A percentile compares a stretch with the other conserved stretches of the same genome.
Conservation (phyloP, 2,113 vertebrate species). For the Apteryx mantelli region DNA sequence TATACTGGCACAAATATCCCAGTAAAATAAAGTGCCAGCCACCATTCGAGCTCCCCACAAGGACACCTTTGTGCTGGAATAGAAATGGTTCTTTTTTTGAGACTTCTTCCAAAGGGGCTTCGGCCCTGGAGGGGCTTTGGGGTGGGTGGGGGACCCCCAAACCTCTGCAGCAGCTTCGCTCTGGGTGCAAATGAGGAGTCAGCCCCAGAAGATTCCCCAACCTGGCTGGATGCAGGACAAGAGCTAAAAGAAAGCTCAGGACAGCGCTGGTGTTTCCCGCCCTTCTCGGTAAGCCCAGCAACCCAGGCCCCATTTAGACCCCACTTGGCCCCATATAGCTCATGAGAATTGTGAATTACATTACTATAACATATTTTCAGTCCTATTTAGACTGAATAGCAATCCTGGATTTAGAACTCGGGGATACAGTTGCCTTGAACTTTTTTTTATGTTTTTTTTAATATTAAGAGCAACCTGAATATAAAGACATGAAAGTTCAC, state of each 20-base stretch:
- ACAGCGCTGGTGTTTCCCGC: fast-evolving
- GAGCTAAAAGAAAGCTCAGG: not conserved
- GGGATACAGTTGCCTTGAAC: not conserved
- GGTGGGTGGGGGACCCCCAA: not conserved
- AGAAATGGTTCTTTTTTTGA: not conserved
- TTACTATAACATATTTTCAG: not conserved
- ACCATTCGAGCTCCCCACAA: not conserved
- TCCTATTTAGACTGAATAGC: not conserved
- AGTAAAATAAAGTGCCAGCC: not conserved
- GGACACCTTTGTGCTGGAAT: not conserved
- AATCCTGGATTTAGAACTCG: not conserved
- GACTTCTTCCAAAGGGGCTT: not conserved
- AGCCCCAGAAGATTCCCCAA: fast-evolving
- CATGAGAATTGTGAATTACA: not conserved
- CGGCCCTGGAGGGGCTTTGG: not conserved
- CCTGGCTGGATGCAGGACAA: not conserved
- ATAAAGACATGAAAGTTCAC: conserved; percentile 28
- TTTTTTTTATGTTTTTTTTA: not conserved
- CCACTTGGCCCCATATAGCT: not conserved
- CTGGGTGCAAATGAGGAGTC: not conserved
- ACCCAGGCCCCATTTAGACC: not conserved
- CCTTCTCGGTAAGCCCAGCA: not conserved
- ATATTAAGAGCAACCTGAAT: not conserved
- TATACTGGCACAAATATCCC: not conserved
- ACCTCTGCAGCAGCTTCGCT: not conserved